Evolutionary conservation across 2,888 invertebrate species (phyloP).

Genomic region (Paralinhomoeus sp.): DNA sequence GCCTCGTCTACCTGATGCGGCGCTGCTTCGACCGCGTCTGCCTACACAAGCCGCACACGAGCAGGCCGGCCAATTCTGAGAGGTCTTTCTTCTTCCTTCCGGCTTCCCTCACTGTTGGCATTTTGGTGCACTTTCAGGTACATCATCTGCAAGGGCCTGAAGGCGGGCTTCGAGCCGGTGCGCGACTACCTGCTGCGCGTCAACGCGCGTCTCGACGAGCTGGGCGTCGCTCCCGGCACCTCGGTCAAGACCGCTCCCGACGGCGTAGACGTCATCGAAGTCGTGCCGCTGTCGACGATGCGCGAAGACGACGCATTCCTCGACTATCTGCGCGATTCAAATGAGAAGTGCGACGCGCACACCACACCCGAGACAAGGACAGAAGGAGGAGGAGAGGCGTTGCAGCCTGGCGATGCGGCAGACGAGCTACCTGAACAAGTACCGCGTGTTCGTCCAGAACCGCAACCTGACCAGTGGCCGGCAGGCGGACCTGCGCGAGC

Average conservation of each 20-base stretch:
- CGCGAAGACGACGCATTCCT: constrained; percentile 47
- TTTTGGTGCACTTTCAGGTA: too few species aligned
- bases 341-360: constrained; percentile 37
- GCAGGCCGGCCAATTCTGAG: constrained; percentile 90
- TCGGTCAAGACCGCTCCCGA: constrained; percentile 22
- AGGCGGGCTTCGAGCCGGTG: constrained; percentile 39
- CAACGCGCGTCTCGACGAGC: constrained; percentile 42
- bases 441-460: constrained; percentile 18
- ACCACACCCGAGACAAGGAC: not conserved
- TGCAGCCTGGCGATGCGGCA: constrained; percentile 15
- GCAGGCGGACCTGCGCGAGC: constrained; percentile 14
- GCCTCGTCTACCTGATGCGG: constrained; percentile 77
- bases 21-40: constrained; percentile 59
- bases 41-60: constrained; percentile 82
- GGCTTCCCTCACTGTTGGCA: too few species aligned
- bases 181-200: constrained; percentile 46
- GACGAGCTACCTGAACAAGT: constrained; percentile 20
- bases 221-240: constrained; percentile 15
- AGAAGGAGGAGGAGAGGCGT: too few species aligned
- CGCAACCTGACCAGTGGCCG: constrained; percentile 4
- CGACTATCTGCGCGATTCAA: constrained; percentile 53
- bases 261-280: constrained; percentile 38
- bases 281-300: constrained; percentile 49
- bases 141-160: constrained; percentile 58
- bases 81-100: too few species aligned